These are phyloP conservation scores for Drosophila punjabiensis DNA, from an alignment of 1,140 invertebrate genomes.

Conservation along the genomic window DNA sequence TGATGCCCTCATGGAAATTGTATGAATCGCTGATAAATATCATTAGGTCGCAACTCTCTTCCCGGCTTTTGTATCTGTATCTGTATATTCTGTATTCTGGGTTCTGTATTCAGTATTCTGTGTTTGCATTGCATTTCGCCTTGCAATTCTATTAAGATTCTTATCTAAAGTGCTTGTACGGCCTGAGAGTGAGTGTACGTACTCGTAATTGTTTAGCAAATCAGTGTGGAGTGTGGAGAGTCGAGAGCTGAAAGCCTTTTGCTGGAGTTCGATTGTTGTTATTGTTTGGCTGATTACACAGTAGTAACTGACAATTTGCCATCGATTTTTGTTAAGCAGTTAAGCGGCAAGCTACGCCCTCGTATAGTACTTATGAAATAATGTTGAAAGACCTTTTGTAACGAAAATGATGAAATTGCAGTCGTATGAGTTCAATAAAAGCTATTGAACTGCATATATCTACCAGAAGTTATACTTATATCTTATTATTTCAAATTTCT, in stretches of 20 bases:
- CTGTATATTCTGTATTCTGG: slow-evolving; percentile 8
- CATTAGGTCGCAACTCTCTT: slow-evolving; percentile 61
- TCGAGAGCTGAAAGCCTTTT: slow-evolving; percentile 41
- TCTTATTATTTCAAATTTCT: too few relatives aligned
- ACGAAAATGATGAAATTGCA: slow-evolving; percentile 7
- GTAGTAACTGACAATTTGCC: slow-evolving; percentile 79
- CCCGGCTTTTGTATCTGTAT: slow-evolving; percentile 3
- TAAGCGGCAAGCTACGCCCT: slow-evolving; percentile 29
- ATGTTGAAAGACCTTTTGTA: slow-evolving; percentile 14
- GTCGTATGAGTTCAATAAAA: background rate
- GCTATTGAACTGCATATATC: too few relatives aligned
- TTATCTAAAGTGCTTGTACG: slow-evolving; percentile 77
- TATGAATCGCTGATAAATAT: slow-evolving; percentile 83
- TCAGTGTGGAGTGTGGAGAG: slow-evolving; percentile 68
- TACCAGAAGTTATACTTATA: background rate
- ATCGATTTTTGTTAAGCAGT: slow-evolving; percentile 37
- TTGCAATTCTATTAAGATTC: slow-evolving; percentile 81
- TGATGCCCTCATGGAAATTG: slow-evolving; percentile 84
- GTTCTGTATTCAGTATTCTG: slow-evolving; percentile 21
- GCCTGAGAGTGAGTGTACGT: slow-evolving; percentile 56
- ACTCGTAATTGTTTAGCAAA: slow-evolving; percentile 80
- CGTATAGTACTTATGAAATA: slow-evolving; percentile 17
- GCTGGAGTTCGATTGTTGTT: slow-evolving; percentile 40
- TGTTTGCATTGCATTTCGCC: slow-evolving; percentile 75
- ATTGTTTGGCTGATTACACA: slow-evolving; percentile 68